Base-by-base conservation (phyloP, 2,113 vertebrate species). In the Albula glossodonta region DNA sequence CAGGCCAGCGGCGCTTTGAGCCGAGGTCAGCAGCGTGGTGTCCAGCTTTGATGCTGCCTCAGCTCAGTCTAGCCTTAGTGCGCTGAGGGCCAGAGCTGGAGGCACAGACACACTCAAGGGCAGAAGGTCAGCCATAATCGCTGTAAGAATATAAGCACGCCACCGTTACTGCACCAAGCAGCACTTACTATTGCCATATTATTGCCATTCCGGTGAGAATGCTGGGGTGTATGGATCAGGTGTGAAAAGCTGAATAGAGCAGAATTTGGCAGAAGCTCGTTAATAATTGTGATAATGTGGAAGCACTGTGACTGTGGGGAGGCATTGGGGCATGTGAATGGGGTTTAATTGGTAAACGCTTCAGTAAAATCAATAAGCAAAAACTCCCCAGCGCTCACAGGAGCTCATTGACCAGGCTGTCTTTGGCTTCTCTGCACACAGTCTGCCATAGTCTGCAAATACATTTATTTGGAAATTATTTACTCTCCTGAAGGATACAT, bases 321-420 rank as follows among this genome's bases (percentile, higher is more conserved):
- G 5, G 12, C 1, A 57, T 5, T 12, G n/a, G 51, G 81, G 52
- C 52, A 10, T 82, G 81, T 82, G 81, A 60, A 25, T 51, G 51
- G 17, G 31, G 81, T 9, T 31, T 82, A 11, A 57, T 57, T 15
- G 81, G 52, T 81, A n/a, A 52, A 41, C 41, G 52, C 81, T 60
- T 48, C 81, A 63, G 81, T 60, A 15, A 31, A 82, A 82, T 82
- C 81, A 48, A 82, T 82, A 82, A 41, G 81, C 9, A 13, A 9
- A 13, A n/a, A 11, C 80, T 56, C n/a, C n/a, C 51, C 51, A 25
- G 80, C 17, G 2, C 51, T 51, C 17, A 11, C 19, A 19, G 80
- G 17, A 25, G 51, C 51, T 81, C 51, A 81, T 81, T 81, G 51
- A 81, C 53, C 80, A 51, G 22, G n/a, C 80, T 48, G 22, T 11